Evolutionary conservation across 2,888 invertebrate genomes (phyloP), one percentile per base, ranked within the genome.

Genomic region (Xestia xanthographa): DNA sequence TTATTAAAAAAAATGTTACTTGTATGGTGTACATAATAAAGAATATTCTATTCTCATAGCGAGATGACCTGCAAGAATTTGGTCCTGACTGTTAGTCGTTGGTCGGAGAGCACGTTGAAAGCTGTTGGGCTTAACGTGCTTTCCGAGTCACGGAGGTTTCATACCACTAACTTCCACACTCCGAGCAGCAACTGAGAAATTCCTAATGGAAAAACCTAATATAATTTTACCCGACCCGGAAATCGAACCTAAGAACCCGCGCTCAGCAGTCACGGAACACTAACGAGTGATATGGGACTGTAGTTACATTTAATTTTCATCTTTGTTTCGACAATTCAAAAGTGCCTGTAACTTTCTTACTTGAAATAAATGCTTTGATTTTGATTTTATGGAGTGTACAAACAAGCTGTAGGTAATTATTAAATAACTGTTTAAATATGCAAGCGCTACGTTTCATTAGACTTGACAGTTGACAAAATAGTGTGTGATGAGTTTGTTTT

Each of bases 401-500:
- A 73, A 84, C 48, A 60, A 63, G 22, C 38, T 67, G n/a, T n/a
- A n/a, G n/a, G 34, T 66, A 58, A 79, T 72, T 43, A 53, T 66
- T 38, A 38, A 56, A 78, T 43, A 22, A 45, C 22, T 34, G 29
- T 53, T 74, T 66, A 63, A 84, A 29, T 62, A 84, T 50, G 45
- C 41, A 80, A 58, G 20, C 29, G 14, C 41, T 20, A 53, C 70
- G 26, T 65, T 66, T 48, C 79, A 66, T 79, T 66, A 56, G 9
- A 48, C 26, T 66, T 83, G 84, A 79, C 80, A 80, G 69, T 66
- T 84, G 56, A 45, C 69, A 66, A 53, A 68, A 56, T 81, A 50
- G 0, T 74, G 41, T n/a, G 9, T 56, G 34, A 71, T 29, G 26
- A 26, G 41, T 66, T 29, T 43, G 22, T 41, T 62, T 26, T n/a